Evolutionary conservation across 1,140 invertebrate species (phyloP).

Genomic region (Sitodiplosis mosellana): DNA sequence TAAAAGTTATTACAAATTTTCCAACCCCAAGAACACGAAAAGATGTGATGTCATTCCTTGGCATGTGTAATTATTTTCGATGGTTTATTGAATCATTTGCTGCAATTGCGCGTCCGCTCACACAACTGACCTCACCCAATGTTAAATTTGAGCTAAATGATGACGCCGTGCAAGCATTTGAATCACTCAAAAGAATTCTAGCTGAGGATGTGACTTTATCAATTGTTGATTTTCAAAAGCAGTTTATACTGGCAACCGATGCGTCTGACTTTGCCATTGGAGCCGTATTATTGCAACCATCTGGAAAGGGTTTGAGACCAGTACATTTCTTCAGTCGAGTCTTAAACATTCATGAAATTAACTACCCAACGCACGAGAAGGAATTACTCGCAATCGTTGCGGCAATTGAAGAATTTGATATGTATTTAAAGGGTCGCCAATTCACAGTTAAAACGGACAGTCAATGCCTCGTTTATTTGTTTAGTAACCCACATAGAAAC

Average conservation of each 20-base stretch:
- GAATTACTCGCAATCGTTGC: too few relatives aligned
- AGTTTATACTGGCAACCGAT: conserved; percentile 21
- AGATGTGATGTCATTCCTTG: conserved; percentile 23
- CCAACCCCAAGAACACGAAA: conserved; percentile 12
- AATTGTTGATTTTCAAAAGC: conserved; percentile 17
- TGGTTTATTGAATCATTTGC: conserved; percentile 27
- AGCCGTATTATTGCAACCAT: conserved; percentile 17
- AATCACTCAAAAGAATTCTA: conserved; percentile 12
- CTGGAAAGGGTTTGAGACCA: too few relatives aligned
- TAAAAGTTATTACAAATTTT: conserved; percentile 8
- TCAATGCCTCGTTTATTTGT: too few relatives aligned
- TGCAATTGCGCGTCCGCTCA: conserved; percentile 14
- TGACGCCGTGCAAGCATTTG: conserved; percentile 17
- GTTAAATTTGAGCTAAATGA: not conserved
- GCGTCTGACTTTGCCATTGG: conserved; percentile 17
- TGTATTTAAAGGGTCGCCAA: too few relatives aligned
- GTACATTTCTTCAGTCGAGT: too few relatives aligned
- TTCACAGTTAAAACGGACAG: too few relatives aligned
- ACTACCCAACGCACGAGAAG: too few relatives aligned
- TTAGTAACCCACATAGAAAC: too few relatives aligned
- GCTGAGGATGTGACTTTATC: conserved; percentile 16
- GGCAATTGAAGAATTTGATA: too few relatives aligned
- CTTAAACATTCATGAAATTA: too few relatives aligned
- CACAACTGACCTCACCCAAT: not conserved
- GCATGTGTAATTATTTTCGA: conserved; percentile 25